Conservation (phyloP, 2,797 vertebrate species). For the Alectoris magna region DNA sequence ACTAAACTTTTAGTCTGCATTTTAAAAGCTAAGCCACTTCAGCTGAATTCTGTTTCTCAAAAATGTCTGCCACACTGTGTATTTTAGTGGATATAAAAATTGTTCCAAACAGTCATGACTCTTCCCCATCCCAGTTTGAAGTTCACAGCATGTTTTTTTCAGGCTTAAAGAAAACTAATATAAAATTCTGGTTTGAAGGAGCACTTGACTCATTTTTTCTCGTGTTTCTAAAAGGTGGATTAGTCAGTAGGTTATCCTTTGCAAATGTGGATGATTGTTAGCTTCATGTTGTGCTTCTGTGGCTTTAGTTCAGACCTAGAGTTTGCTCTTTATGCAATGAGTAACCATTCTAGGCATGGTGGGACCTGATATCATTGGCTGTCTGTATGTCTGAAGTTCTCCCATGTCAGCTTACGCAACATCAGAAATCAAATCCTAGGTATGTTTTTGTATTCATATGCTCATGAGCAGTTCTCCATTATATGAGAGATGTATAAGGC, state of each 20-base stretch:
- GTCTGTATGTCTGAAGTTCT: not conserved
- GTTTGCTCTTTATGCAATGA: not conserved
- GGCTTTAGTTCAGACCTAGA: not conserved
- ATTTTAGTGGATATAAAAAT: not conserved
- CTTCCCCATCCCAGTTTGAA: not conserved
- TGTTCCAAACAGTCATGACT: not conserved
- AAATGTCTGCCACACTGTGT: fast-evolving
- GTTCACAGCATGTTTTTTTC: not conserved
- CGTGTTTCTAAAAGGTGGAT: not conserved
- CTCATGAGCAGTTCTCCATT: fast-evolving
- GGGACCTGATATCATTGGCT: not conserved
- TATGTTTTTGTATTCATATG: not conserved
- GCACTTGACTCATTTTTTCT: not conserved
- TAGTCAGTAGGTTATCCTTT: not conserved
- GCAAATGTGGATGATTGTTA: not conserved
- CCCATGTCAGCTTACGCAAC: not conserved
- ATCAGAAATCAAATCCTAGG: not conserved
- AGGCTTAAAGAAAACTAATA: not conserved
- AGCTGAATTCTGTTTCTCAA: not conserved
- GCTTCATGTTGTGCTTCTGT: not conserved
- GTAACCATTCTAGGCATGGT: not conserved
- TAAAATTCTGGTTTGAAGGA: no score
- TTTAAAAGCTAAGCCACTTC: not conserved
- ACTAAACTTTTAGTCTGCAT: not conserved
- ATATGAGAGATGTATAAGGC: not conserved